phyloP scores from a whole-genome alignment of 2,113 vertebrate genomes.

The Porphyrio hochstetteri region DNA sequence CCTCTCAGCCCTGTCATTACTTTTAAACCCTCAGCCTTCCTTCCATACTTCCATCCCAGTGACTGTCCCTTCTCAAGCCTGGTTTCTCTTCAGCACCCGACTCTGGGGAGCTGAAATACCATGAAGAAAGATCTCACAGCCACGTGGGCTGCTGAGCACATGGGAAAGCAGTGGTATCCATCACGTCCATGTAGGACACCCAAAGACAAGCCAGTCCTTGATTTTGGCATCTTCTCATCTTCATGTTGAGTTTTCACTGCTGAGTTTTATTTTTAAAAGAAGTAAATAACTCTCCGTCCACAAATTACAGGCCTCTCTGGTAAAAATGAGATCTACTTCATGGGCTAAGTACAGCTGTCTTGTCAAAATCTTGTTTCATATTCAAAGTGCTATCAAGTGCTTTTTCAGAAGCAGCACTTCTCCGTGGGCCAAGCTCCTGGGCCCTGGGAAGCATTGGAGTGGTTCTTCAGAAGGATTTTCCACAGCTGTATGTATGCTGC shows the following conservation, averaged over 20 bases:
- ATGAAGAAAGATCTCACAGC: not conserved
- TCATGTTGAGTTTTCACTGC: not conserved
- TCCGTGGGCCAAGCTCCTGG: not conserved
- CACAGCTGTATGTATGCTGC: not conserved
- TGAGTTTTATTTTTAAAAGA: conserved; percentile 52
- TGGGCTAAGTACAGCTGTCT: not conserved
- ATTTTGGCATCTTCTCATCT: not conserved
- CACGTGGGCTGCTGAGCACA: not conserved
- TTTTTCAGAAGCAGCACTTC: not conserved
- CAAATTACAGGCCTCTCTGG: conserved; percentile 29
- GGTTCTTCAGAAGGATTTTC: not conserved
- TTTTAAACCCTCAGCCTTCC: not conserved
- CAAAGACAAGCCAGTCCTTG: not conserved
- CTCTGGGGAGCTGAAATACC: not conserved
- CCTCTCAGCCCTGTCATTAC: not conserved
- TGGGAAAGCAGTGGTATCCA: not conserved
- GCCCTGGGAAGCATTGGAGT: not conserved
- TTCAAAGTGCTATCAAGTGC: not conserved
- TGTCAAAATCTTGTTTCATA: not conserved
- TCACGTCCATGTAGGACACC: not conserved
- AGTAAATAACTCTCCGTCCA: not conserved
- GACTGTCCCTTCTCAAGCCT: not conserved
- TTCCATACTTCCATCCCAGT: not conserved
- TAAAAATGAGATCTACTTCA: not conserved
- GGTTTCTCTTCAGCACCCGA: not conserved